Percentiles rank a stretch among this genome's conserved stretches.
Conservation (phyloP, 2,888 invertebrate species). For the Anthophora plumipes region DNA sequence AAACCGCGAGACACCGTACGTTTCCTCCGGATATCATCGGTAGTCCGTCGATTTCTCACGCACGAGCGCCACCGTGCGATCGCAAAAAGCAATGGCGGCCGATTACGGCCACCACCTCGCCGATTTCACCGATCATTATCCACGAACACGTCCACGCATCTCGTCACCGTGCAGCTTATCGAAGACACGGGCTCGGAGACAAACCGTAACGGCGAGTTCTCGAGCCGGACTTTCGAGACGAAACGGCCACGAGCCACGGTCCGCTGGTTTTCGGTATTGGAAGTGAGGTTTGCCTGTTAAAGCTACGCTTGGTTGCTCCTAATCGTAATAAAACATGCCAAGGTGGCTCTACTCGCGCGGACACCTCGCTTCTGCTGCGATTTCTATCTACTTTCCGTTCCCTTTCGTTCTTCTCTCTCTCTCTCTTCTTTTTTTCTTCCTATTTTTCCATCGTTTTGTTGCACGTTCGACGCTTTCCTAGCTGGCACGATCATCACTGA, state of each 20-base stretch:
- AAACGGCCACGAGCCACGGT: constrained; percentile 76
- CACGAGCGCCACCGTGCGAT: constrained; percentile 58
- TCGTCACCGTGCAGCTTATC: constrained; percentile 35
- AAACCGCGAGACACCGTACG: constrained; percentile 40
- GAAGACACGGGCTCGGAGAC: constrained; percentile 53
- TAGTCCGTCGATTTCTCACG: constrained; percentile 67
- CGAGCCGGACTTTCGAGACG: constrained; percentile 72
- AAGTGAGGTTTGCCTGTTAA: constrained; percentile 71
- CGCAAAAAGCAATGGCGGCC: constrained; percentile 53
- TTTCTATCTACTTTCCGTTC: constrained; percentile 77
- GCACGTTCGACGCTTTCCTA: not conserved
- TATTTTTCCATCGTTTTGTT: not conserved
- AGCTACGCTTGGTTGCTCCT: constrained; percentile 82
- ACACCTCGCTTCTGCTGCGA: constrained; percentile 78
- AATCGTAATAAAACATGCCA: constrained; percentile 84
- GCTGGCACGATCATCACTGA: constrained; percentile 16
- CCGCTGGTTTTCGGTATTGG: constrained; percentile 77
- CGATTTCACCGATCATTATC: constrained; percentile 66
- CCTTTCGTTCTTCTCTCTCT: not conserved
- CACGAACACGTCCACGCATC: constrained; percentile 56
- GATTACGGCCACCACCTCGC: constrained; percentile 44
- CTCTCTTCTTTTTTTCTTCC: not conserved
- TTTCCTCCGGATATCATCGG: constrained; percentile 56
- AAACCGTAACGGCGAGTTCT: constrained; percentile 39
- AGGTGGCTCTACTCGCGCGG: constrained; percentile 80